Conservation (phyloP, 2,113 vertebrate genomes). For the Bubo bubo region DNA sequence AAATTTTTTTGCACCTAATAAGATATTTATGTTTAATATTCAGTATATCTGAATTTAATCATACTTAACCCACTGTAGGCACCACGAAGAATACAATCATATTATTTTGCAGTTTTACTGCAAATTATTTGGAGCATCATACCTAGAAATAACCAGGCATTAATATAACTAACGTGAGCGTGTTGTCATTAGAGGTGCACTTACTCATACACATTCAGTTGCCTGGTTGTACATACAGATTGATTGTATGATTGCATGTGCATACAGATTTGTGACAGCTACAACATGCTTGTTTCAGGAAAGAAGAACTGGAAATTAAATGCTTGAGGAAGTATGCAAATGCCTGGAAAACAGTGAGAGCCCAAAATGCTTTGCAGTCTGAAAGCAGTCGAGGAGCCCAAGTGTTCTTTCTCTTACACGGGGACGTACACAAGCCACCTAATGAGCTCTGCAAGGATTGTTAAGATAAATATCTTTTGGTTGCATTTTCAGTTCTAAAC, state of each 20-base stretch:
- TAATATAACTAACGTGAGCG: not conserved
- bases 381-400: accelerated
- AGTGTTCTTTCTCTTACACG: accelerated
- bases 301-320: not conserved
- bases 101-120: not conserved
- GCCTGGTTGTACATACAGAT: not conserved
- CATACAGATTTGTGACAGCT: not conserved
- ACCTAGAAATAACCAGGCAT: not conserved
- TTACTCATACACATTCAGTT: not conserved
- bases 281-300: not conserved
- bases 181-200: accelerated
- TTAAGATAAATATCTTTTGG: not conserved
- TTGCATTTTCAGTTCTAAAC: not conserved
- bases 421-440: not conserved
- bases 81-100: not conserved
- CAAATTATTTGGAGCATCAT: not conserved
- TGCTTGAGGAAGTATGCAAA: not conserved
- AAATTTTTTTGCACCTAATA: not conserved
- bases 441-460: not conserved
- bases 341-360: not conserved
- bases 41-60: not conserved
- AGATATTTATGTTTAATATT: accelerated
- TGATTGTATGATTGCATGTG: not conserved
- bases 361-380: not conserved
- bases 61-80: not conserved